These are phyloP conservation scores for Frankliniella intonsa DNA, from an alignment of 2,888 invertebrate genomes.

Conservation along the genomic window DNA sequence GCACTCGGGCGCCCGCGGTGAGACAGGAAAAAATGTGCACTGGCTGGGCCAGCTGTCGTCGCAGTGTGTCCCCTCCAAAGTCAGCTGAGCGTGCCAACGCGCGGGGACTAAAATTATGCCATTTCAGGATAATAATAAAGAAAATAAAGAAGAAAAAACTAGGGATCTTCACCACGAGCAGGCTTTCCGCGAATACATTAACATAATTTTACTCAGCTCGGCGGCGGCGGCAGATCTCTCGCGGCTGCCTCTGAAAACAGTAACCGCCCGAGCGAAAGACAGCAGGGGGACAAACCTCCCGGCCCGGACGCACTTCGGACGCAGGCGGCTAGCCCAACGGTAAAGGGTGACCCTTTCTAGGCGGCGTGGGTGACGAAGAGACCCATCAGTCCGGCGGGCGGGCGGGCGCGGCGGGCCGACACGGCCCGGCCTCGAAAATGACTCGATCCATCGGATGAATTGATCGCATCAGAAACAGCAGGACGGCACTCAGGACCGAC, in stretches of 20 bases:
- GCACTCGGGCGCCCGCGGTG: too few species aligned
- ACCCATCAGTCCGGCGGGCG: neutral
- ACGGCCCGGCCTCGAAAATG: neutral
- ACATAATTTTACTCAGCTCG: neutral
- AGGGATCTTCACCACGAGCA: neutral
- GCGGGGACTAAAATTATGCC: neutral
- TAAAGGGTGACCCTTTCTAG: neutral
- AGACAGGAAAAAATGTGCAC: neutral
- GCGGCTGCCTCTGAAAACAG: too few species aligned
- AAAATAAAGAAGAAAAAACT: neutral
- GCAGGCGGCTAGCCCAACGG: neutral
- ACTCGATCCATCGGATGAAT: neutral
- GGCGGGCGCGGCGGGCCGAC: neutral
- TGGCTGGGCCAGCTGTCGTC: neutral
- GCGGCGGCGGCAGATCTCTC: neutral
- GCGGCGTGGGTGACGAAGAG: neutral
- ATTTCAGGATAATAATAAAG: neutral
- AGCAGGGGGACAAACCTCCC: neutral
- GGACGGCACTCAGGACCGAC: neutral
- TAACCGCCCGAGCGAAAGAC: too few species aligned
- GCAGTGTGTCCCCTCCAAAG: neutral
- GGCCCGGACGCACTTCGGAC: neutral
- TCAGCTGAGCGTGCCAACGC: neutral
- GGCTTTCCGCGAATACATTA: constrained; percentile 25
- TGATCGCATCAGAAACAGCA: neutral